These are phyloP conservation scores for Axea sp. DNA, from an alignment of 2,888 invertebrate genomes.

Conservation along the genomic window DNA sequence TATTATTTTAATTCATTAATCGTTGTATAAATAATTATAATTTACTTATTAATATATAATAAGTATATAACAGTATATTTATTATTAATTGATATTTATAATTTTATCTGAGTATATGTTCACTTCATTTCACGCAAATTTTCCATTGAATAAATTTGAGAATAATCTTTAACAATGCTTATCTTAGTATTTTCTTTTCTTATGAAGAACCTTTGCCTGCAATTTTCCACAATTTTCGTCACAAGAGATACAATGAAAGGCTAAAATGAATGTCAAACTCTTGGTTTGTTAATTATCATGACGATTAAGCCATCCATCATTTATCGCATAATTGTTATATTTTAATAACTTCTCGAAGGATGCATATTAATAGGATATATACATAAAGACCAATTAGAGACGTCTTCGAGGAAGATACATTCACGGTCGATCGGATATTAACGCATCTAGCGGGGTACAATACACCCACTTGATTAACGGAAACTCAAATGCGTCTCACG, in stretches of 20 bases:
- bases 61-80: too few species aligned
- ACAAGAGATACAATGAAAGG: too few species aligned
- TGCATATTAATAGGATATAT: slow-evolving; percentile 40
- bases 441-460: slow-evolving; percentile 2
- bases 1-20: too few species aligned
- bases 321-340: slow-evolving; percentile 37
- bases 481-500: neutral
- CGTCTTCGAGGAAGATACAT: slow-evolving; percentile 35
- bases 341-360: slow-evolving; percentile 42
- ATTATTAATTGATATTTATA: too few species aligned
- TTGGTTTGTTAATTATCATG: too few species aligned
- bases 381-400: slow-evolving; percentile 35
- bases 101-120: too few species aligned
- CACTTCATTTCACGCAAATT: too few species aligned
- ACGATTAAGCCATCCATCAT: slow-evolving; percentile 22
- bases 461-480: slow-evolving; percentile 35
- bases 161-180: too few species aligned
- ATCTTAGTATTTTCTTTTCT: slow-evolving; percentile 13
- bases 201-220: neutral
- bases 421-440: slow-evolving; percentile 31
- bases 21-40: too few species aligned
- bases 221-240: slow-evolving; percentile 10
- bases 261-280: too few species aligned
- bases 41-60: too few species aligned
- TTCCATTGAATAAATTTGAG: too few species aligned